A percentile compares a stretch with the other conserved stretches of the same genome.
phyloP scores from a whole-genome alignment of 1,140 invertebrate genomes.

The Pogonomyrmex barbatus region DNA sequence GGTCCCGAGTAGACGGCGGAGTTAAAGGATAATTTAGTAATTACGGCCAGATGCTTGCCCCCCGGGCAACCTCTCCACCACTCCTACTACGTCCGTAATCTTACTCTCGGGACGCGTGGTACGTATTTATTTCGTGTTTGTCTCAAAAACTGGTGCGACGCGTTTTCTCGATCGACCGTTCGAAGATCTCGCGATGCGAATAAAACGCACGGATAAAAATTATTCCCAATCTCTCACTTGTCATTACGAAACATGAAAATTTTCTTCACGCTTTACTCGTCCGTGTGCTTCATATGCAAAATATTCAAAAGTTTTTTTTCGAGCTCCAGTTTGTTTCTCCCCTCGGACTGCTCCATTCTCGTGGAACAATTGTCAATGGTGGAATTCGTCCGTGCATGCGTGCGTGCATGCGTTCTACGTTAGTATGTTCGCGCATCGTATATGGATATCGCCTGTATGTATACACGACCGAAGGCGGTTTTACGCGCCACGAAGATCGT shows the following conservation, averaged over 20 bases:
- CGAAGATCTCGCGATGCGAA: not conserved
- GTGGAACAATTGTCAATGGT: slow-evolving; percentile 19
- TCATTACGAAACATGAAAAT: not conserved
- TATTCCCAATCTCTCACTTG: not conserved
- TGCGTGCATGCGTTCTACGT: slow-evolving; percentile 35
- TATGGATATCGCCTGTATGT: not conserved
- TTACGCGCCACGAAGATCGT: slow-evolving; percentile 70
- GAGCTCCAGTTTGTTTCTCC: not conserved
- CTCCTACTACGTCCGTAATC: slow-evolving; percentile 68
- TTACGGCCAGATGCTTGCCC: slow-evolving; percentile 77
- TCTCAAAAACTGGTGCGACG: slow-evolving; percentile 28
- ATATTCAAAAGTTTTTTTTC: not conserved
- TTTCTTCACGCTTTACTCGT: not conserved
- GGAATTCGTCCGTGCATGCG: not conserved
- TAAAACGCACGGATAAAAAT: not conserved
- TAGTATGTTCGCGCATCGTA: not conserved
- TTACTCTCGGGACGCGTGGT: slow-evolving; percentile 32
- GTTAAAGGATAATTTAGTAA: slow-evolving; percentile 78
- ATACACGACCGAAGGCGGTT: slow-evolving; percentile 57
- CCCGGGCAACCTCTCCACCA: slow-evolving; percentile 65
- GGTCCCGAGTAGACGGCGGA: slow-evolving; percentile 73
- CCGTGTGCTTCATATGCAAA: not conserved
- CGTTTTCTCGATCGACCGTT: not conserved
- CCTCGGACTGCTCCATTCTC: not conserved
- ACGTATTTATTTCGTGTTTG: not conserved